phyloP scores from a whole-genome alignment of 2,113 vertebrate species.

The Sinosuthora webbiana region DNA sequence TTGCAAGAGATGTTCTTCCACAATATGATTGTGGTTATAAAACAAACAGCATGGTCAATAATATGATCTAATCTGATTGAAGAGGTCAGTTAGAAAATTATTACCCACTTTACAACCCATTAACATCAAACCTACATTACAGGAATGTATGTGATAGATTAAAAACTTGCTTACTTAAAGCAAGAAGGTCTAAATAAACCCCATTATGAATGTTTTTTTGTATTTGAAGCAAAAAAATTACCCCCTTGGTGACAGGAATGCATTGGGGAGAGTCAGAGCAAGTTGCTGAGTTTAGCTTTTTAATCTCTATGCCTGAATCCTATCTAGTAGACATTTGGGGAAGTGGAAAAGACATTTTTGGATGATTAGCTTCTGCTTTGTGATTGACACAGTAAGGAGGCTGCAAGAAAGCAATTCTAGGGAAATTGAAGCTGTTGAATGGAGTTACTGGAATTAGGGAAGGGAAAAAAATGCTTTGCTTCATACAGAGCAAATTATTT shows the following conservation, averaged over 20 bases:
- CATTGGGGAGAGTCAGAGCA: not conserved
- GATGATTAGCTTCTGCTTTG: slow-evolving; percentile 24
- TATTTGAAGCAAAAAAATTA: slow-evolving; percentile 55
- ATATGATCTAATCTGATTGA: slow-evolving; percentile 79
- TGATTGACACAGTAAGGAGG: slow-evolving; percentile 34
- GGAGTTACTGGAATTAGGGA: slow-evolving; percentile 37
- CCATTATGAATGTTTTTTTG: slow-evolving; percentile 53
- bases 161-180: slow-evolving; percentile 78
- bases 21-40: slow-evolving; percentile 78
- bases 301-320: not conserved
- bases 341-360: slow-evolving; percentile 27
- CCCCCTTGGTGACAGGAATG: slow-evolving; percentile 32
- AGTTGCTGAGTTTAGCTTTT: slow-evolving; percentile 53
- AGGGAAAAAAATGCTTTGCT: not conserved
- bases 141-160: slow-evolving; percentile 74
- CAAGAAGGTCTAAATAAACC: slow-evolving; percentile 70
- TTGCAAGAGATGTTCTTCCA: slow-evolving; percentile 70
- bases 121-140: slow-evolving; percentile 76
- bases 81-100: slow-evolving; percentile 77
- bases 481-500: not conserved
- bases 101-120: slow-evolving; percentile 80
- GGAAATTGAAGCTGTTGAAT: slow-evolving; percentile 39
- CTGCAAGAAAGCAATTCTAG: slow-evolving; percentile 19
- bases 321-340: not conserved
- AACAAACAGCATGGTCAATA: slow-evolving; percentile 78